Base-by-base conservation (phyloP, 2,113 vertebrate species). In the Apteryx mantelli region DNA sequence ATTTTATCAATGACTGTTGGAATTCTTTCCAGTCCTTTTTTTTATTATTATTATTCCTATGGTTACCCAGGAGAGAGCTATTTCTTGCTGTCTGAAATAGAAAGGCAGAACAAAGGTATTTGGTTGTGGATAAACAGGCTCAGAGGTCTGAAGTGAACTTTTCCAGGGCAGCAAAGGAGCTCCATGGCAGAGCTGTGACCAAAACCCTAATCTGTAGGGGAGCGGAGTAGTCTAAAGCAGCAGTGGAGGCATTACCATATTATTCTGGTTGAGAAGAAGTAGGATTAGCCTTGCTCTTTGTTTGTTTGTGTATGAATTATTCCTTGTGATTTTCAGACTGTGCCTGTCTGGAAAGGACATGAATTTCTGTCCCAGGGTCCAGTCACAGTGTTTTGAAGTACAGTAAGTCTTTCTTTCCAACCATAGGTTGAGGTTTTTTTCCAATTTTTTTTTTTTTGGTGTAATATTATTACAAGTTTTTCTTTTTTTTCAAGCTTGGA, bases 131-230 rank as follows among this genome's bases (percentile, higher is more conserved):
- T 38, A 53, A 81, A 58, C 36, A 82, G 36, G 28, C 28, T 38
- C n/a, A 34, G 55, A 70, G 18, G 66, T 22, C 19, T 0, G 0
- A 83, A 36, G 20, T 1, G 58, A 78, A 40, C 26, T 74, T 74
- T 69, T 48, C 79, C 79, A 0, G 2, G 75, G 71, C 40, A 46
- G 28, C 53, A 5, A 42, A 52, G 53, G 21, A 65, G 50, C 3
- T 1, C 52, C 1, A 0, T 4, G n/a, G 6, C 28, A 38, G 46
- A 68, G 20, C 77, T 82, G 20, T 60, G 22, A 68, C 36, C 21
- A 69, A 74, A 58, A 36, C 46, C 13, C 34, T 24, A 1, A 3
- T 20, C 44, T 26, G 1, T 7, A 13, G 9, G 52, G 44, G 25
- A 48, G 13, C 50, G 66, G 21, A 21, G 15, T 15, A 34, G 11